These are phyloP conservation scores for Aquatica leii DNA, from an alignment of 2,888 invertebrate genomes.

Conservation along the genomic window DNA sequence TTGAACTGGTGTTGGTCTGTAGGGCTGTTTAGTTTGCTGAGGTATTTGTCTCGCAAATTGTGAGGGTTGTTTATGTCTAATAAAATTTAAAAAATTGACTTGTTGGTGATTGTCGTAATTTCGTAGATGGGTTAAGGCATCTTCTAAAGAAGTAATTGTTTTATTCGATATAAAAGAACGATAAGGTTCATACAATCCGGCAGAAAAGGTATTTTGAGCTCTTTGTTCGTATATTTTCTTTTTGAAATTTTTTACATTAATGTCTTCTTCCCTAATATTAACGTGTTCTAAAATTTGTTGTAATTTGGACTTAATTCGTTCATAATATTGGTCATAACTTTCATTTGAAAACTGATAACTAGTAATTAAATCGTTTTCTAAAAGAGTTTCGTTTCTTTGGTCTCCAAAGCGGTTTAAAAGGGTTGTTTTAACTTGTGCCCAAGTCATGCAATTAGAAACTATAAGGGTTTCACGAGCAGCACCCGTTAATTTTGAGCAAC, in stretches of 20 bases:
- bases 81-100: too few relatives aligned
- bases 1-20: too few relatives aligned
- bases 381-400: constrained; percentile 5
- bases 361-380: constrained; percentile 6
- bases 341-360: not conserved
- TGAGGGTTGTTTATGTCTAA: too few relatives aligned
- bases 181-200: not conserved
- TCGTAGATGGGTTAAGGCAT: not conserved
- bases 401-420: constrained; percentile 11
- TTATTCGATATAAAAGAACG: not conserved
- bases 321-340: constrained; percentile 12
- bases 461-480: not conserved
- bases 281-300: constrained; percentile 38
- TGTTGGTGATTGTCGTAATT: not conserved
- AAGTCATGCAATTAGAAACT: not conserved
- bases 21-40: too few relatives aligned
- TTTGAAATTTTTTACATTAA: constrained; percentile 10
- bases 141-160: not conserved
- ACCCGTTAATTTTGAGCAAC: constrained; percentile 9
- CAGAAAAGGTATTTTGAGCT: not conserved
- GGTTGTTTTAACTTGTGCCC: not conserved
- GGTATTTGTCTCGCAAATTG: too few relatives aligned
- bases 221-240: not conserved
- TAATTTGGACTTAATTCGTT: too few relatives aligned
- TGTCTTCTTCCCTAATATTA: constrained; percentile 12